phyloP scores from a whole-genome alignment of 2,797 vertebrate species.

The Darevskia mixta region DNA sequence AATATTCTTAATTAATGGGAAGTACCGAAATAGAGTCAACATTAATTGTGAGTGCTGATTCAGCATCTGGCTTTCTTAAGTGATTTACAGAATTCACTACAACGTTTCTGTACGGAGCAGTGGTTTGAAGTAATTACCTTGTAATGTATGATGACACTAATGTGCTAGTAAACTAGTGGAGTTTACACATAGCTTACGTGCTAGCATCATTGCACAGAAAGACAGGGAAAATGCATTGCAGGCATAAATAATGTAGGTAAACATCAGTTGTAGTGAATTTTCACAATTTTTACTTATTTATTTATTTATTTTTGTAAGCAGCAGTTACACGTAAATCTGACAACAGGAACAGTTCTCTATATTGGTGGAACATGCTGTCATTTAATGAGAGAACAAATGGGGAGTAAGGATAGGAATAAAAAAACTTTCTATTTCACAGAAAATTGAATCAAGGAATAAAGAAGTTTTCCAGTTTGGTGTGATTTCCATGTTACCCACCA shows the following conservation, averaged over 20 bases:
- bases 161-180: slow-evolving; percentile 77
- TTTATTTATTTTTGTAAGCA: no score
- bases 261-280: slow-evolving; percentile 64
- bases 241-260: slow-evolving; percentile 72
- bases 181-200: slow-evolving; percentile 71
- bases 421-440: background rate
- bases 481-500: background rate
- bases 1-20: slow-evolving; percentile 58
- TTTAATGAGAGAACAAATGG: background rate
- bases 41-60: slow-evolving; percentile 71
- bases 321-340: background rate
- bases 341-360: background rate
- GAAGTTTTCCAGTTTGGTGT: background rate
- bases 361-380: background rate
- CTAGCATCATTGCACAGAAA: slow-evolving; percentile 68
- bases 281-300: no score
- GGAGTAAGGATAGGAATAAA: background rate
- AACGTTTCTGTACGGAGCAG: slow-evolving; percentile 72
- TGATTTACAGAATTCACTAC: slow-evolving; percentile 71
- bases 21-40: slow-evolving; percentile 38
- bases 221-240: slow-evolving; percentile 71
- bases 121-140: slow-evolving; percentile 76
- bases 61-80: slow-evolving; percentile 73
- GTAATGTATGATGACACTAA: slow-evolving; percentile 80
- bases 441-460: background rate